Evolutionary conservation across 2,797 vertebrate species (phyloP), one percentile per base, ranked within the genome.

Genomic region (Lithobates sylvaticus): DNA sequence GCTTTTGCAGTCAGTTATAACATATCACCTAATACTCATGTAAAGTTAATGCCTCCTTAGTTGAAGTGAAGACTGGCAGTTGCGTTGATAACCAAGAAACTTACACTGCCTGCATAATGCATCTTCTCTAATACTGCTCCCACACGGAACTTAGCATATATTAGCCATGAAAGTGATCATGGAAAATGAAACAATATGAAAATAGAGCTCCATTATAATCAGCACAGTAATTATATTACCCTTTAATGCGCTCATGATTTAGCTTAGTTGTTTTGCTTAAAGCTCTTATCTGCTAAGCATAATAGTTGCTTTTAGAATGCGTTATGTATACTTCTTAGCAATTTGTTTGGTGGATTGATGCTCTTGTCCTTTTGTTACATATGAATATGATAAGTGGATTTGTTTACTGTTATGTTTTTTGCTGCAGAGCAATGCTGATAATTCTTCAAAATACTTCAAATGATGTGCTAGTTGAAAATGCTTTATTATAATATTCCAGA

Each of bases 171-270:
- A 86, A 86, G 78, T 81, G 84, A 87, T 78, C 80, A 78, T 47
- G 42, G 80, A 83, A 83, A 81, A 78, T 73, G 42, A 74, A 83
- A 87, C 85, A 83, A 78, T 83, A 78, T 83, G 75, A 83, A 86
- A 83, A 83, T 78, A 67, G 75, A 78, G 68, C 68, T 74, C 68
- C 74, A 73, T 87, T 78, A 87, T 83, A 83, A 81, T 86, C 73
- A 86, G 65, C 70, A 76, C 47, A 83, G 74, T 86, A 83, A 86
- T 83, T 86, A 86, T 86, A 83, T 78, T 83, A 68, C 75, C 74
- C 54, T 58, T 83, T 83, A 83, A 87, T 87, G 85, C 15, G 75
- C 73, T 78, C 61, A 18, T 83, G 54, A 82, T 72, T 83, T 83
- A 81, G 80, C 80, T 72, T 83, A 83, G 67, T 78, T 78, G 77